Conservation (phyloP, 2,888 invertebrate genomes). For the Lepidocyrtinus sp. region DNA sequence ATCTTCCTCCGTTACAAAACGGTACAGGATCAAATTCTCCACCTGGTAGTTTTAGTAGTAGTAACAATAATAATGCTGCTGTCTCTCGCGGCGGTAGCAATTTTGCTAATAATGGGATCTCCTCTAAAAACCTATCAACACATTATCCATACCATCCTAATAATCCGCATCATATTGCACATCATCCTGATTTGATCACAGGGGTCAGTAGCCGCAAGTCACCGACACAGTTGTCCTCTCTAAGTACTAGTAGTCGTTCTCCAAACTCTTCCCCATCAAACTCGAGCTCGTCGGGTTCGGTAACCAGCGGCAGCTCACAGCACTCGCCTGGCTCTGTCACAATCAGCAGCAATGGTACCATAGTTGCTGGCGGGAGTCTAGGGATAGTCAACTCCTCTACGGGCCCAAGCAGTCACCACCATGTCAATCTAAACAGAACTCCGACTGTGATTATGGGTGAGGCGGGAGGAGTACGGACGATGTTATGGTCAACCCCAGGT, state of each 20-base stretch:
- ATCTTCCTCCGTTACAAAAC: slow-evolving; percentile 46
- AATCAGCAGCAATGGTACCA: slow-evolving; percentile 61
- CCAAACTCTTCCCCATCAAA: slow-evolving; percentile 69
- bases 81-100: slow-evolving; percentile 35
- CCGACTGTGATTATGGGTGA: slow-evolving; percentile 77
- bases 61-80: slow-evolving; percentile 29
- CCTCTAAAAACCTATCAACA: slow-evolving; percentile 49
- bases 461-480: slow-evolving; percentile 86
- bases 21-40: slow-evolving; percentile 66
- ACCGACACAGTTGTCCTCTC: slow-evolving; percentile 61
- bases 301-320: slow-evolving; percentile 64
- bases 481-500: slow-evolving; percentile 80
- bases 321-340: slow-evolving; percentile 65
- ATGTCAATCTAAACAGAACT: slow-evolving; percentile 74
- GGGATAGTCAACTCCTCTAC: slow-evolving; percentile 68
- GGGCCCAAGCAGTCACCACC: slow-evolving; percentile 71
- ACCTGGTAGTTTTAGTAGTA: slow-evolving; percentile 55
- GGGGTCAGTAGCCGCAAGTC: slow-evolving; percentile 63
- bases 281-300: slow-evolving; percentile 65
- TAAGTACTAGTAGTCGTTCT: slow-evolving; percentile 62
- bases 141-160: slow-evolving; percentile 53
- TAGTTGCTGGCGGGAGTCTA: slow-evolving; percentile 69
- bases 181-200: slow-evolving; percentile 60
- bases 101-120: slow-evolving; percentile 53
- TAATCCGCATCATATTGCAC: slow-evolving; percentile 51